A percentile compares a stretch with the other conserved stretches of the same genome.
phyloP scores from a whole-genome alignment of 2,113 vertebrate genomes.

The Bos indicus region DNA sequence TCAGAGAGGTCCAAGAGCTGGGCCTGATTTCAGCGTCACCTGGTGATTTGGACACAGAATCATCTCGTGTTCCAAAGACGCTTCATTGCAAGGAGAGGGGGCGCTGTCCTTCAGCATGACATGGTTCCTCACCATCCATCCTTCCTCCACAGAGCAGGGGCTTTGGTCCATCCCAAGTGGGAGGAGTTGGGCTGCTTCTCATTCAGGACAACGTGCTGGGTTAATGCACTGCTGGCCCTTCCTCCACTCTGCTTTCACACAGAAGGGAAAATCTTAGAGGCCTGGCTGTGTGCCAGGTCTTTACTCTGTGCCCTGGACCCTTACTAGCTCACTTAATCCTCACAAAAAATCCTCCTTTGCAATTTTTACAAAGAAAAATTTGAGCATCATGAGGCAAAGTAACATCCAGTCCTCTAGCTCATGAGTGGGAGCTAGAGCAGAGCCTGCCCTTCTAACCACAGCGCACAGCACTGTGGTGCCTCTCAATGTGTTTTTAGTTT shows the following conservation, averaged over 20 bases:
- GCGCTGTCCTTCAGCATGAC: background rate
- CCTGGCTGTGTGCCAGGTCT: background rate
- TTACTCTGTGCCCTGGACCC: background rate
- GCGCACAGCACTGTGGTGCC: background rate
- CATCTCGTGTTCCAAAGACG: background rate
- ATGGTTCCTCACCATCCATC: fast-evolving
- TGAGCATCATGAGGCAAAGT: background rate
- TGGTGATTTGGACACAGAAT: background rate
- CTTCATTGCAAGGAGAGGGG: fast-evolving
- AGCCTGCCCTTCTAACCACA: background rate
- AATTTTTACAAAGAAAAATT: background rate
- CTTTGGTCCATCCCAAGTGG: background rate
- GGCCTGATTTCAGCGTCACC: background rate
- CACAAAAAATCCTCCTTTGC: background rate
- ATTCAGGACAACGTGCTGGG: fast-evolving
- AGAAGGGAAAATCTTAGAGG: background rate
- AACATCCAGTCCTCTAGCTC: too few species aligned
- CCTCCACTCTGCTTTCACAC: background rate
- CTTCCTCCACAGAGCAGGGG: background rate
- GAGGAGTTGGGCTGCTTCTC: background rate
- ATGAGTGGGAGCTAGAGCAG: background rate
- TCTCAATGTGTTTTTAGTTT: background rate
- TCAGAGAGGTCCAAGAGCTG: background rate
- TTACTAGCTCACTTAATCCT: background rate
- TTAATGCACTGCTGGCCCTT: fast-evolving